A percentile compares a stretch with the other conserved stretches of the same genome.
Conservation (phyloP, 1,140 invertebrate genomes). For the Parapsyche elsis region DNA sequence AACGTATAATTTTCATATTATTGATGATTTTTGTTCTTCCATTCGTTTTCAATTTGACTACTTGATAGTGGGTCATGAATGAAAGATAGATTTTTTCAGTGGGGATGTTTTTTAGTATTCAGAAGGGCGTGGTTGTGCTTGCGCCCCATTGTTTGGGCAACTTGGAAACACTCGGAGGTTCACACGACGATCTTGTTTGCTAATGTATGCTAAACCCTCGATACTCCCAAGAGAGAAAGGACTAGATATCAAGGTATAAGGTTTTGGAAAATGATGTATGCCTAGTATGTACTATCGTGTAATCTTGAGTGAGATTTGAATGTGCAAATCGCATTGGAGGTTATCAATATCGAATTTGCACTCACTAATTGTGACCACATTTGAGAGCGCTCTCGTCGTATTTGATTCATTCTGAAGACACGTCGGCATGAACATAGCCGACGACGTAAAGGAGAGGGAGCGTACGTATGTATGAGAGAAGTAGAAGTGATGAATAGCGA, state of each 20-base stretch:
- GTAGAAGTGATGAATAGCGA: slow-evolving; percentile 40
- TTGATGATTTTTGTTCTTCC: too few species aligned
- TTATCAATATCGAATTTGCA: too few species aligned
- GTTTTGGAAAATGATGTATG: neutral
- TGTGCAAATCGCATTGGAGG: too few species aligned
- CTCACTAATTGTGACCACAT: too few species aligned
- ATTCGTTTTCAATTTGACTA: too few species aligned
- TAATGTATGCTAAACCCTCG: slow-evolving; percentile 52
- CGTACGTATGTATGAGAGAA: neutral
- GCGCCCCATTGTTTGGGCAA: slow-evolving; percentile 27
- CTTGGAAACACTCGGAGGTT: slow-evolving; percentile 43
- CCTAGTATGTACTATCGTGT: too few species aligned
- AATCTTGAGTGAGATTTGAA: too few species aligned
- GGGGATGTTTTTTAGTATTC: neutral
- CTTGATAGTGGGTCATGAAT: too few species aligned
- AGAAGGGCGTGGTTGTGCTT: neutral
- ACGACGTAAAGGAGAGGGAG: neutral
- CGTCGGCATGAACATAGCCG: too few species aligned
- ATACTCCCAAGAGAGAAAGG: neutral
- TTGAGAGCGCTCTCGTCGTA: too few species aligned
- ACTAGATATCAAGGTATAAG: neutral
- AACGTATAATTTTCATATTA: too few species aligned
- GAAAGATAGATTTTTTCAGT: neutral
- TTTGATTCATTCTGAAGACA: too few species aligned
- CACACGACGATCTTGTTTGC: slow-evolving; percentile 47